These are phyloP conservation scores for Calliphora vicina DNA, from an alignment of 1,140 invertebrate species.

Conservation along the genomic window DNA sequence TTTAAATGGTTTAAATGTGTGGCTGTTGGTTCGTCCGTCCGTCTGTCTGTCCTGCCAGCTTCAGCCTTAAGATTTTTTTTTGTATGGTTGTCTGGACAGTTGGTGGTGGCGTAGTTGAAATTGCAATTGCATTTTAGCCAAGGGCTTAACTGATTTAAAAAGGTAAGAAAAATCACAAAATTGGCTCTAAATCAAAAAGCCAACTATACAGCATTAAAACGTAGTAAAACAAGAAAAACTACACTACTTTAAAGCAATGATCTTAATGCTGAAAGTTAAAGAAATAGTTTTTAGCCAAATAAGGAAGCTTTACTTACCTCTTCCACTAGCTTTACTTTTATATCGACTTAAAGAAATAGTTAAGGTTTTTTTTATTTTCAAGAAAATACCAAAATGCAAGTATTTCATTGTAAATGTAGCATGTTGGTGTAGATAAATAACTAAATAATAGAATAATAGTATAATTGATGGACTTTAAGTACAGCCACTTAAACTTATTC, in stretches of 20 bases:
- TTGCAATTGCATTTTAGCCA: slow-evolving; percentile 29
- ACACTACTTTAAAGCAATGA: background rate
- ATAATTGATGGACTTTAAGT: slow-evolving; percentile 35
- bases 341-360: too few species aligned
- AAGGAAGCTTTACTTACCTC: slow-evolving; percentile 9
- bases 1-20: slow-evolving; percentile 18
- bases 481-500: slow-evolving; percentile 26
- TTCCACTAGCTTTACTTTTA: too few species aligned
- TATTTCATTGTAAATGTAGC: background rate
- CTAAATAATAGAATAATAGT: slow-evolving; percentile 34
- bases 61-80: background rate
- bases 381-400: background rate
- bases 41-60: background rate
- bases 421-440: slow-evolving; percentile 28
- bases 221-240: background rate
- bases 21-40: too few species aligned
- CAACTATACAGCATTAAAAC: background rate
- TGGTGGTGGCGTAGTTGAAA: slow-evolving; percentile 14
- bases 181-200: slow-evolving; percentile 32
- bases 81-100: background rate
- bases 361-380: too few species aligned
- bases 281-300: background rate
- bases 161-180: slow-evolving; percentile 34
- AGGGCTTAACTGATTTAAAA: slow-evolving; percentile 30
- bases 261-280: background rate